A percentile compares a stretch with the other conserved stretches of the same genome.
Conservation (phyloP, 2,797 vertebrate species). For the Lycodopsis pacificus region DNA sequence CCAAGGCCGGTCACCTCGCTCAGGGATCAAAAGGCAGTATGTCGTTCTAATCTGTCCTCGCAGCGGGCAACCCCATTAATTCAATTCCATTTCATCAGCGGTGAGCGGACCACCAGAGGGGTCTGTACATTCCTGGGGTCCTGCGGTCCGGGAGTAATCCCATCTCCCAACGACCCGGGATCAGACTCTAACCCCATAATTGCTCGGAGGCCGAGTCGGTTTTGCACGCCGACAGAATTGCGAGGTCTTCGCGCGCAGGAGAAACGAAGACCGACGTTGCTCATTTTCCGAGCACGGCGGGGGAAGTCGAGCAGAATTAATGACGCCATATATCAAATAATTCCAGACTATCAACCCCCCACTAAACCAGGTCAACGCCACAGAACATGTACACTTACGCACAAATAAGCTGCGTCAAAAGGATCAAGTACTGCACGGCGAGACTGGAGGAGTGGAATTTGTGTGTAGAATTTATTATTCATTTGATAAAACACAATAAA, state of each 20-base stretch:
- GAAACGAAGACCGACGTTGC: conserved; percentile 64
- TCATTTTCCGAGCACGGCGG: conserved; percentile 65
- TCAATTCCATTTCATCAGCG: conserved; percentile 80
- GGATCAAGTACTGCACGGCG: conserved; percentile 28
- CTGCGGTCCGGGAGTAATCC: conserved; percentile 73
- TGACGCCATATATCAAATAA: conserved; percentile 69
- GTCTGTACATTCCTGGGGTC: conserved; percentile 72
- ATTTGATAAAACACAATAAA: conserved; percentile 13
- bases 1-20: conserved; percentile 68
- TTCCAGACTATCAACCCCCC: conserved; percentile 65
- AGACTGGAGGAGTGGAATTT: conserved; percentile 8
- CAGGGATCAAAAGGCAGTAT: conserved; percentile 74
- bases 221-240: conserved; percentile 51
- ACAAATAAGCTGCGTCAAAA: conserved; percentile 23
- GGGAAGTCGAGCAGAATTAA: conserved; percentile 75
- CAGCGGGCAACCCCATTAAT: conserved; percentile 82
- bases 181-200: conserved; percentile 66
- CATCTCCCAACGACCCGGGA: conserved; percentile 69
- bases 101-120: conserved; percentile 67
- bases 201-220: conserved; percentile 50
- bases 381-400: conserved; percentile 19
- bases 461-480: conserved; percentile 14
- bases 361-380: conserved; percentile 52
- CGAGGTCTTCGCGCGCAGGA: conserved; percentile 27
- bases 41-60: conserved; percentile 73